Evolutionary conservation across 2,888 invertebrate genomes (phyloP), one percentile per base, ranked within the genome.

Genomic region (Lasiommata megera): DNA sequence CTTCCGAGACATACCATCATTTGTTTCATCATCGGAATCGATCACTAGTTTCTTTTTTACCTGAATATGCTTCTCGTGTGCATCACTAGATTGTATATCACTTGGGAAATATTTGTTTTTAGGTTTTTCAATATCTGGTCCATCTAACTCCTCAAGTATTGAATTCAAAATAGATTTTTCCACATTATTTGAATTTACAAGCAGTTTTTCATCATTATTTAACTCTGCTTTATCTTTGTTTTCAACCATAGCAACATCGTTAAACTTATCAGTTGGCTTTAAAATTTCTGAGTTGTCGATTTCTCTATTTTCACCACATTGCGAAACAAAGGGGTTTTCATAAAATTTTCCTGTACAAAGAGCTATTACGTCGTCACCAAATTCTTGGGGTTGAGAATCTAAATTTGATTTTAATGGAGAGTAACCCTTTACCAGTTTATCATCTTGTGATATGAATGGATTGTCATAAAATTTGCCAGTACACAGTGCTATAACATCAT

Each of bases 321-420:
- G 52, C 7, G 85, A 76, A 29, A 88, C 67, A 62, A 89, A 84
- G 56, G 80, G 74, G 48, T 85, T 87, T 18, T 88, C 84, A 67
- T 88, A 91, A 69, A 93, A 93, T 57, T 92, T 86, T 1, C 93
- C 93, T 5, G 93, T 93, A 66, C 93, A 93, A 9, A 93, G 71
- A 3, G 82, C 92, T 40, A 92, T 67, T 3, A 93, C 69, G 65
- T 92, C 91, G 61, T 88, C 90, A 41, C 92, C 90, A 47, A 91
- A 74, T 46, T 79, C 71, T 67, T 77, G 79, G 1, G 83, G 79
- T 48, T 81, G 75, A 5, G 84, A 76, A 47, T 38, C 43, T 40
- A 52, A 40, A 28, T 28, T 40, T 0, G 8, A 17, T 18, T 59
- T 54, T 14, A 23, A n/a, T 18, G 28, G 18, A 41, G 34, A 23